These are phyloP conservation scores for Mellilla xanthometata DNA, from an alignment of 2,888 invertebrate species.

Conservation along the genomic window DNA sequence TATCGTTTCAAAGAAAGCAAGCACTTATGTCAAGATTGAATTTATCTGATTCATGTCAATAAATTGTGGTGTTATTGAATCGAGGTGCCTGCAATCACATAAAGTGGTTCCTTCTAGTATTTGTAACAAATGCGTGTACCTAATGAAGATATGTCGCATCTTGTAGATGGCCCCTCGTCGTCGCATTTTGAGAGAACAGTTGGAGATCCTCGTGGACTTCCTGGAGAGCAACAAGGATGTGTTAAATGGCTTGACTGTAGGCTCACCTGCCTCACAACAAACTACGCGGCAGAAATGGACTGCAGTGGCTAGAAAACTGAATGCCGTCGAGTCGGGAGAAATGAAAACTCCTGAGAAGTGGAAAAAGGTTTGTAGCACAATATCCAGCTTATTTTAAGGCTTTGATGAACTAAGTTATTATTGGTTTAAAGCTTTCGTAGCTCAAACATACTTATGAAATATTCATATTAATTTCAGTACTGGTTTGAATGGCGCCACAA, in stretches of 20 bases:
- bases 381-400: no score
- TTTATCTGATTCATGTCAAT: background rate
- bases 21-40: constrained; percentile 1
- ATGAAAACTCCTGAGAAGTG: constrained; percentile 64
- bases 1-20: constrained; percentile 4
- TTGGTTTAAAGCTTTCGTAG: no score
- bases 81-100: no score
- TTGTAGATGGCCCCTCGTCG: constrained; percentile 71
- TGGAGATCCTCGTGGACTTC: constrained; percentile 64
- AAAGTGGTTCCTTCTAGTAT: background rate
- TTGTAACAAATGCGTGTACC: background rate
- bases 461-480: constrained; percentile 47
- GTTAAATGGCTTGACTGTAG: constrained; percentile 54
- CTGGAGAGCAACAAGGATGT: constrained; percentile 63
- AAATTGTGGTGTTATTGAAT: no score
- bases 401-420: no score
- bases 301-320: constrained; percentile 59
- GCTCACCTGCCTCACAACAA: constrained; percentile 54
- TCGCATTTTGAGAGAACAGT: constrained; percentile 57
- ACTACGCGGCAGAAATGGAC: constrained; percentile 61
- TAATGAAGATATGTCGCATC: constrained; percentile 6
- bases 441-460: no score
- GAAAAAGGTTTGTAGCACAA: constrained; percentile 65
- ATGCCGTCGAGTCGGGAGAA: constrained; percentile 58
- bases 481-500: constrained; percentile 75